Percentiles rank a stretch among this genome's conserved stretches.
Evolutionary conservation across 2,888 invertebrate species (phyloP).

Genomic region (Hirtodrosophila alboralis): DNA sequence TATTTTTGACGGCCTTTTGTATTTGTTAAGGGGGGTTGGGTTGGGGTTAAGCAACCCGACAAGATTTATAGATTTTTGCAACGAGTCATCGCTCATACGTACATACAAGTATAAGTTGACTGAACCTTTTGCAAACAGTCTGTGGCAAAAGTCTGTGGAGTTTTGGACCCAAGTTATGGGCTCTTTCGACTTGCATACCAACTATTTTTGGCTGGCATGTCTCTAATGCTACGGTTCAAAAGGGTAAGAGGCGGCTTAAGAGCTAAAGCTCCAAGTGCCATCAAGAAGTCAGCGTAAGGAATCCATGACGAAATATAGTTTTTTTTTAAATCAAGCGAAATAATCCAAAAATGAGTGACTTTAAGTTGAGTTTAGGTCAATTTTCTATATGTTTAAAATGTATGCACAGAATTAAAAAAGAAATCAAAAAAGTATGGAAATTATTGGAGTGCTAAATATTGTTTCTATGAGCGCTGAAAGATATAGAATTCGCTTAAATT

Average conservation of each 20-base stretch:
- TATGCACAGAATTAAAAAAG: too few species aligned
- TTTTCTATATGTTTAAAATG: neutral
- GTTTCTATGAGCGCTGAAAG: too few species aligned
- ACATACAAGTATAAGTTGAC: constrained; percentile 35
- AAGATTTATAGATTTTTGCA: constrained; percentile 72
- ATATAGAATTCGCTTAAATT: too few species aligned
- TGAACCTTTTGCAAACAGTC: constrained; percentile 36
- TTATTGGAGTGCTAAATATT: too few species aligned
- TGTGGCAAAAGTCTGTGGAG: constrained; percentile 30
- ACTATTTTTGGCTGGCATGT: constrained; percentile 52
- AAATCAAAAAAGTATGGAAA: too few species aligned
- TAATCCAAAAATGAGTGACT: constrained; percentile 26
- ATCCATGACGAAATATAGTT: constrained; percentile 47
- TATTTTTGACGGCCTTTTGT: constrained; percentile 16
- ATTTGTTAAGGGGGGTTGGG: neutral
- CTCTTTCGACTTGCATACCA: constrained; percentile 25
- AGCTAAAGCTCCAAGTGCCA: constrained; percentile 43
- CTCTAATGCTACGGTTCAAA: constrained; percentile 49
- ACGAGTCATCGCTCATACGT: constrained; percentile 58
- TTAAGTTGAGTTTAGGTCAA: constrained; percentile 24
- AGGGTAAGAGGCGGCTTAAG: constrained; percentile 45
- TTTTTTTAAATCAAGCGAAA: constrained; percentile 33
- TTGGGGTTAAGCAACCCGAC: constrained; percentile 16
- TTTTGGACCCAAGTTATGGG: constrained; percentile 36
- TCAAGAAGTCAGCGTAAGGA: constrained; percentile 47